Base-by-base conservation (phyloP, 2,113 vertebrate genomes). In the Pimephales promelas region DNA sequence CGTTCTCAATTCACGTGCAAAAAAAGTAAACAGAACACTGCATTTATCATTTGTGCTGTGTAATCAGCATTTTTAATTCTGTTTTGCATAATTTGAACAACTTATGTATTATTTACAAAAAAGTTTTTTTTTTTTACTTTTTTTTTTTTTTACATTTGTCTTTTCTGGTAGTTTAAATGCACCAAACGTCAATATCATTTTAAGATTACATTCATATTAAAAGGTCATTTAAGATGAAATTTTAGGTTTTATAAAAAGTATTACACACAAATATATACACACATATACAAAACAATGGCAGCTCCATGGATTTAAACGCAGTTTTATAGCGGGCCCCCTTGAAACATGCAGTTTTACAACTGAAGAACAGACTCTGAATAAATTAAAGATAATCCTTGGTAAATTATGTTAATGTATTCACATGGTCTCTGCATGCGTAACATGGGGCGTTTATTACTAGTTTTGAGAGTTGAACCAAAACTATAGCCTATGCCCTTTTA, bases 331-430 rank as follows among this genome's bases (percentile, higher is more conserved):
- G 89, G 85, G 83, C 84, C 85, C 88, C 81, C 87, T 88, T 87
- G 83, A 91, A 93, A 90, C 90, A 90, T 90, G 84, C 87, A 92
- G 68, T 87, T 88, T 91, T 89, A 93, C 91, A 94, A 94, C 89
- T 91, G 90, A 89, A 92, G 90, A 90, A 89, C 87, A 86, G 91
- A 89, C 89, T 88, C 88, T 93, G 94, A 92, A 94, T 94, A 93
- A 92, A 94, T 94, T 93, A 92, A 86, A 91, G 92, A 92, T 94
- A 94, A 94, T 94, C 92, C 91, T 84, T 85, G 88, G 88, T 90
- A 93, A 94, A 92, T 92, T 93, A 94, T 94, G 92, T 90, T 90
- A 92, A 94, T 94, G 75, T 93, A 94, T 94, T 93, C 94, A 20
- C 88, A 81, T 57, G 82, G 88, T 87, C 68, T 90, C 89, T 88